phyloP scores from a whole-genome alignment of 2,888 invertebrate genomes.

The Petrolisthes manimaculis region DNA sequence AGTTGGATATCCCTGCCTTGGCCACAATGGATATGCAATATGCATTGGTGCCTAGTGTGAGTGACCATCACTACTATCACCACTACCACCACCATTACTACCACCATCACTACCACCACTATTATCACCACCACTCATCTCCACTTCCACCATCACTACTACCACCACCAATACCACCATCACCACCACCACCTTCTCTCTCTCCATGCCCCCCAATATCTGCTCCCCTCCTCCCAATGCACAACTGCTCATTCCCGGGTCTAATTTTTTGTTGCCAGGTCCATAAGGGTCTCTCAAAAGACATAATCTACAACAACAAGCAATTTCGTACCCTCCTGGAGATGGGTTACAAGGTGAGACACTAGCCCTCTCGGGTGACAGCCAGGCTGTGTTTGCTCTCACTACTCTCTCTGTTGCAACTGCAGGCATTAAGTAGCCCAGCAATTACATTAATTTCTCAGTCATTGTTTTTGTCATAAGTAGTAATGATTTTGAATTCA shows the following conservation, averaged over 20 bases:
- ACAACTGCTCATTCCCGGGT: constrained; percentile 37
- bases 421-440: too few relatives aligned
- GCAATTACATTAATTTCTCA: too few relatives aligned
- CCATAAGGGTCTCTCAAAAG: constrained; percentile 60
- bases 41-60: too few relatives aligned
- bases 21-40: constrained; percentile 2
- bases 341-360: constrained; percentile 65
- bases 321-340: constrained; percentile 63
- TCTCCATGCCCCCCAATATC: neutral
- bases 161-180: constrained; percentile 15
- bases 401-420: constrained; percentile 13
- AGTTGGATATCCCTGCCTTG: too few relatives aligned
- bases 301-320: constrained; percentile 63
- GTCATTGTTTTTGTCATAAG: too few relatives aligned
- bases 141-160: neutral
- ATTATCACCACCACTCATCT: neutral
- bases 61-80: neutral
- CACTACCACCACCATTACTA: neutral
- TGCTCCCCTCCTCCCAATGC: constrained; percentile 19
- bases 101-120: neutral
- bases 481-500: too few relatives aligned
- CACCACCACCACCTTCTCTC: neutral
- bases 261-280: constrained; percentile 51
- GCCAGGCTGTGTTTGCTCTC: neutral
- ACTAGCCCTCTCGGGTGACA: neutral